phyloP scores from a whole-genome alignment of 2,888 invertebrate species.

The Drosophila fungiperda region DNA sequence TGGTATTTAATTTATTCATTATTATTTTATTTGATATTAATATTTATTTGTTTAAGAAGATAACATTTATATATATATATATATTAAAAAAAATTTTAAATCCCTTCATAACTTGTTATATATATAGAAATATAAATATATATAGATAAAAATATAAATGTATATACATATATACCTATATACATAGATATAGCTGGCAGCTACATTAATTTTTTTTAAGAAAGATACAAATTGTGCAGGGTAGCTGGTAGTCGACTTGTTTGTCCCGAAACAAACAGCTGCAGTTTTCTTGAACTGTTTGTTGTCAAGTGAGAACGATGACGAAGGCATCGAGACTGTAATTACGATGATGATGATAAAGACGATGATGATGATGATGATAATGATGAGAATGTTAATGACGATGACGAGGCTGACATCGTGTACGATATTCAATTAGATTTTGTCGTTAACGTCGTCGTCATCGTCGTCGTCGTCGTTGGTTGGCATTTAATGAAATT shows the following conservation, averaged over 20 bases:
- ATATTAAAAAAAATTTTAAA: too few species aligned
- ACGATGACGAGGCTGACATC: conserved; percentile 24
- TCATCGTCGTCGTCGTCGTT: conserved; percentile 37
- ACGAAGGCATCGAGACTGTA: conserved; percentile 15
- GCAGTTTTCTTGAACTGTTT: conserved; percentile 58
- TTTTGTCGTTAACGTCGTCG: conserved; percentile 20
- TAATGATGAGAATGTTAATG: background rate
- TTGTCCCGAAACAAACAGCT: conserved; percentile 2
- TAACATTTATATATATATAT: too few species aligned
- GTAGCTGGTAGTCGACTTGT: conserved; percentile 7
- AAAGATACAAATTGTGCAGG: background rate
- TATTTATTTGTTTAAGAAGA: too few species aligned
- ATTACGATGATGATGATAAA: conserved; percentile 3
- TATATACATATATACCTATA: background rate
- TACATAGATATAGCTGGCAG: background rate
- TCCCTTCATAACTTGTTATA: too few species aligned
- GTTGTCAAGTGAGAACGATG: conserved; percentile 56
- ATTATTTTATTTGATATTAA: too few species aligned
- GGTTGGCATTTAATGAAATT: conserved; percentile 68
- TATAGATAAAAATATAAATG: background rate
- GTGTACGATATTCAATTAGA: conserved; percentile 71
- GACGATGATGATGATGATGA: conserved; percentile 8
- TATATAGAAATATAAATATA: background rate
- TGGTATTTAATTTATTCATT: too few species aligned
- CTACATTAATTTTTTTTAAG: background rate